phyloP scores from a whole-genome alignment of 2,797 vertebrate genomes.

The Sebastes oblongus region DNA sequence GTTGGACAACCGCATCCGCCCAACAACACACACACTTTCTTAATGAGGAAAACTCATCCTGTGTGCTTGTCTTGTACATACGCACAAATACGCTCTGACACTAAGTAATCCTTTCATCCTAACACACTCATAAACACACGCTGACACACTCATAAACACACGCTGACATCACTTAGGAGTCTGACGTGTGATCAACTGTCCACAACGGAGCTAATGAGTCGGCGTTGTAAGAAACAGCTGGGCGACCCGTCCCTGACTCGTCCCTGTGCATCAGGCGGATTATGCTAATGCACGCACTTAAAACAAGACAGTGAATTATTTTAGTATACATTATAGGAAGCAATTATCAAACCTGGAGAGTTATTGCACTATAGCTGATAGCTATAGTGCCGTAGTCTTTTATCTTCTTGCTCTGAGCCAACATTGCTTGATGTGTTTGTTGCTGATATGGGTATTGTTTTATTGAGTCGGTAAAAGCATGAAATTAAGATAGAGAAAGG shows the following conservation, averaged over 20 bases:
- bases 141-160: neutral
- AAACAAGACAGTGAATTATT: conserved; percentile 23
- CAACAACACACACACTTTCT: neutral
- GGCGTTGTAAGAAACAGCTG: conserved; percentile 22
- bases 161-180: neutral
- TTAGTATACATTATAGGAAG: neutral
- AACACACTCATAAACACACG: neutral
- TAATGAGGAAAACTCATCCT: conserved; percentile 35
- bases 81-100: neutral
- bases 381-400: neutral
- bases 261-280: neutral
- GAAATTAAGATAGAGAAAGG: conserved; percentile 5
- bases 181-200: conserved; percentile 24
- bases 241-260: neutral
- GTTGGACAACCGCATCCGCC: neutral
- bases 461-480: conserved; percentile 17
- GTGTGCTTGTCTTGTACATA: neutral
- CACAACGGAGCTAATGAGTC: conserved; percentile 35
- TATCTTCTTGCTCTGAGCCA: neutral
- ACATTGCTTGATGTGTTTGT: neutral
- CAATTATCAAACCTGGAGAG: conserved; percentile 21
- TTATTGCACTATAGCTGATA: neutral
- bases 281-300: conserved; percentile 8
- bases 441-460: conserved; percentile 29
- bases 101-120: conserved; percentile 21